Evolutionary conservation across 53 echinoderm and acorn worm genomes (phyloP).

Genomic region (Glandiceps talaboti): DNA sequence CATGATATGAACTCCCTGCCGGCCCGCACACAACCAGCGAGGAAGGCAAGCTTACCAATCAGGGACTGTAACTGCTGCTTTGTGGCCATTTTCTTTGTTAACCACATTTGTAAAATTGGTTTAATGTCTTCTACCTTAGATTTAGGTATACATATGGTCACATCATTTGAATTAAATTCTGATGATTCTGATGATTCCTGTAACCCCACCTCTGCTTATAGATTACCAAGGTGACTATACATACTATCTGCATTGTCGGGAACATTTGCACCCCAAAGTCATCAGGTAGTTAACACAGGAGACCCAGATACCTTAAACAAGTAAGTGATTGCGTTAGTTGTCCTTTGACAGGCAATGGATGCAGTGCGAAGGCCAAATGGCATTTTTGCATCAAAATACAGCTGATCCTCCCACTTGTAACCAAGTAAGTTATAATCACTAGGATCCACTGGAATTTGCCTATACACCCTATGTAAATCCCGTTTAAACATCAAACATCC

Average conservation of each 20-base stretch:
- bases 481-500: not conserved
- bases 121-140: not conserved
- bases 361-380: not conserved
- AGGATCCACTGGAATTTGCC: not conserved
- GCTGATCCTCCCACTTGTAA: not conserved
- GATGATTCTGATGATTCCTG: not conserved
- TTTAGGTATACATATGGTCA: not conserved
- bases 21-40: not conserved
- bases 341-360: not conserved
- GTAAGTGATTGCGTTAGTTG: not conserved
- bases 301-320: not conserved
- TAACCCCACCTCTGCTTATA: not conserved
- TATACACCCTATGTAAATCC: not conserved
- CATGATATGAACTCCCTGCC: not conserved
- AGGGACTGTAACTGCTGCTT: not conserved
- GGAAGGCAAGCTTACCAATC: not conserved
- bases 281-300: not conserved
- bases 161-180: not conserved
- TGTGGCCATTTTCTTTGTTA: not conserved
- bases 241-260: not conserved
- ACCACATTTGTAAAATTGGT: not conserved
- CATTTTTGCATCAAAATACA: not conserved
- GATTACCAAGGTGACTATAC: not conserved
- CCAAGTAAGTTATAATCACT: not conserved
- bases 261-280: not conserved